Evolutionary conservation across 2,888 invertebrate species (phyloP), one percentile per base, ranked within the genome.

Genomic region (Tridacna gigas): DNA sequence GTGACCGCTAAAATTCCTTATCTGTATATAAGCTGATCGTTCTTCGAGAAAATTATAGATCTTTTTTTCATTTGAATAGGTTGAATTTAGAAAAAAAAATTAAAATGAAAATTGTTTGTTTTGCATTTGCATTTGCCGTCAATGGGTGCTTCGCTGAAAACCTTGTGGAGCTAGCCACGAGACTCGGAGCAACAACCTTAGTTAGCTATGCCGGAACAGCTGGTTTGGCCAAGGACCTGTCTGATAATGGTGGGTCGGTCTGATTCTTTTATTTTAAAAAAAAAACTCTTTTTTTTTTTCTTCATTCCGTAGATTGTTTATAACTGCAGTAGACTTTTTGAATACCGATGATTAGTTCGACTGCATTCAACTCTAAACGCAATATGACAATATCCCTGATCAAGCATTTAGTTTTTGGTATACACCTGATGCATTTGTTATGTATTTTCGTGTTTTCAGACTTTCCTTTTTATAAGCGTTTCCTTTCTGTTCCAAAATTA

Each of bases 141-240:
- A 71, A 51, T 51, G 71, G 87, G 86, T 12, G 74, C 88, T 15
- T 28, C 80, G 37, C 88, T 84, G 26, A 77, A 22, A 86, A 87
- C 48, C 73, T 89, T 18, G 60, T 84, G 0, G 67, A 86, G 56
- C 66, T 87, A 12, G 89, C 88, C 12, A 74, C 79, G 22, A 65
- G 84, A 18, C 83, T 88, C 26, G 89, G 89, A n/a, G 88, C 88
- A 7, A 88, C 86, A 51, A 83, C 83, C 22, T 80, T 90, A 0
- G 82, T 88, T 0, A 60, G 82, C 5, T 86, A 74, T 22, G 74
- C 88, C 18, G 51, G 73, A 28, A 63, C 77, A n/a, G 88, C 84
- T 11, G 88, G 84, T 22, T 60, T 90, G 3, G 85, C 74, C 25
- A 75, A 75, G n/a, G 76, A 80, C 18, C 67, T 89, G 0, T 65